phyloP scores from a whole-genome alignment of 2,113 vertebrate genomes.

The Charadrius vociferus region DNA sequence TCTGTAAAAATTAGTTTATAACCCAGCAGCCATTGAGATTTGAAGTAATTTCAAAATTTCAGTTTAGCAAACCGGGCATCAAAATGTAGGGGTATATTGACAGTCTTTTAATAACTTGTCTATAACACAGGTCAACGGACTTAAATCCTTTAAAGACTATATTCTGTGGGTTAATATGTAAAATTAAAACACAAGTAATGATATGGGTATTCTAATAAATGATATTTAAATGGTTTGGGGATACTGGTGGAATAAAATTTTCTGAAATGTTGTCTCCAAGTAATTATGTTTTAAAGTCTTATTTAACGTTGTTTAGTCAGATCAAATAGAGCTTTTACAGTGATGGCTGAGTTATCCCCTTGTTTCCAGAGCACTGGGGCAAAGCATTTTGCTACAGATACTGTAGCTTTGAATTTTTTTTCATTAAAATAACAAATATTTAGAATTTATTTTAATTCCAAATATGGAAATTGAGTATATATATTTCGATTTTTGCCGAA shows the following conservation, averaged over 20 bases:
- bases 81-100: neutral
- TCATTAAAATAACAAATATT: neutral
- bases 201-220: neutral
- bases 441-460: neutral
- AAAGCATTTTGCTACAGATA: neutral
- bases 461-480: neutral
- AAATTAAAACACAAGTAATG: neutral
- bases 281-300: neutral
- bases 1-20: neutral
- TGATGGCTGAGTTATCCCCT: neutral
- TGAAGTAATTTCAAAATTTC: neutral
- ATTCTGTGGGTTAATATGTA: neutral
- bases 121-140: neutral
- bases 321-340: neutral
- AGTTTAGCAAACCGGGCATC: neutral
- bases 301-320: neutral
- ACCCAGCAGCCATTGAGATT: neutral
- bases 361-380: neutral
- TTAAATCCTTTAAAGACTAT: neutral
- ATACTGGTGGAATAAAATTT: neutral
- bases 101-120: neutral
- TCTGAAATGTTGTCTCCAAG: neutral
- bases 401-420: neutral
- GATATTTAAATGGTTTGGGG: neutral
- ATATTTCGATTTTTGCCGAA: neutral